phyloP scores from a whole-genome alignment of 2,888 invertebrate genomes.

The Glyphotaelius pellucidus region DNA sequence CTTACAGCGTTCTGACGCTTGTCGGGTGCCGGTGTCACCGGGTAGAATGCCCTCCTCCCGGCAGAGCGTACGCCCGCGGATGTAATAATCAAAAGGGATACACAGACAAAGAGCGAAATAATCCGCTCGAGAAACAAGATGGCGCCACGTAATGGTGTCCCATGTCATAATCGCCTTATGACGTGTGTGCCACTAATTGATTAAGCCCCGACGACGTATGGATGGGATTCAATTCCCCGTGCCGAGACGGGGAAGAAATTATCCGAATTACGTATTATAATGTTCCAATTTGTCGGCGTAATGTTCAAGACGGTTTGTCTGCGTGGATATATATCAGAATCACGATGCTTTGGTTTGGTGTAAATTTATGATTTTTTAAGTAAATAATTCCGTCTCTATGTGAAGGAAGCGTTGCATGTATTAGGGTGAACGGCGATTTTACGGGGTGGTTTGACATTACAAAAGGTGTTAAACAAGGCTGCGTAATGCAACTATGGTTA shows the following conservation, averaged over 20 bases:
- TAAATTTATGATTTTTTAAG: neutral
- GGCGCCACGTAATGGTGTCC: conserved; percentile 51
- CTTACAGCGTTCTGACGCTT: neutral
- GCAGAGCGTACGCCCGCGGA: conserved; percentile 28
- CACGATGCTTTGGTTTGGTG: neutral
- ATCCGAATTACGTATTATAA: conserved; percentile 35
- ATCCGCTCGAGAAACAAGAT: conserved; percentile 52
- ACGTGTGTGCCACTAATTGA: conserved; percentile 57
- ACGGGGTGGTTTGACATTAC: no score
- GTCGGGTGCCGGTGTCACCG: neutral
- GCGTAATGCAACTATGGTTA: no score
- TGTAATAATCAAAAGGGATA: conserved; percentile 56
- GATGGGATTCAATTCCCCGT: conserved; percentile 41
- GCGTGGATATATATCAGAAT: neutral
- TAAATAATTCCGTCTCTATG: no score
- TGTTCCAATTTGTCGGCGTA: conserved; percentile 23
- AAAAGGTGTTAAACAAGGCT: no score
- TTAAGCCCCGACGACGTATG: conserved; percentile 41
- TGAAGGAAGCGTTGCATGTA: no score
- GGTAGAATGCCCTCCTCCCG: neutral
- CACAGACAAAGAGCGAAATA: conserved; percentile 52
- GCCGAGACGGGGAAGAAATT: conserved; percentile 29
- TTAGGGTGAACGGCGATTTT: no score
- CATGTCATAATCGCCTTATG: conserved; percentile 59
- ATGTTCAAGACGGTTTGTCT: neutral